phyloP scores from a whole-genome alignment of 2,113 vertebrate genomes.

The Rhadina sibilatrix region DNA sequence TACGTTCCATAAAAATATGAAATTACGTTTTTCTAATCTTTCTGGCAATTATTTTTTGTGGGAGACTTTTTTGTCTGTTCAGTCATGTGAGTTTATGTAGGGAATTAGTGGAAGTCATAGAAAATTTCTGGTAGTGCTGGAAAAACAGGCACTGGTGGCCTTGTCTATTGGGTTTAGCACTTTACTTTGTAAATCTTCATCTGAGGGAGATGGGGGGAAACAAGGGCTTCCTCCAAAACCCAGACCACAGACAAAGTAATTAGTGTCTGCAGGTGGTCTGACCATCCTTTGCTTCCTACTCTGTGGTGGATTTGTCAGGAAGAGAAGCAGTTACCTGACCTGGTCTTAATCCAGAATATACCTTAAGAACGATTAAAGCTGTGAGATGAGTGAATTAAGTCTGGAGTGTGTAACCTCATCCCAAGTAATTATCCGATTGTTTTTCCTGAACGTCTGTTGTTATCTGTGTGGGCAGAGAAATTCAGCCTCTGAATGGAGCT shows the following conservation, averaged over 20 bases:
- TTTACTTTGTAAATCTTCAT: not conserved
- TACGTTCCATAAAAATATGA: not conserved
- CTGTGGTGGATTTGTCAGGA: not conserved
- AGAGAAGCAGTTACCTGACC: slow-evolving; percentile 23
- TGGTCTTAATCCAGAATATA: not conserved
- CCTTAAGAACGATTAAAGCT: not conserved
- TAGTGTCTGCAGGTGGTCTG: not conserved
- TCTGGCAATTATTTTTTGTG: not conserved
- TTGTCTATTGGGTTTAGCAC: not conserved
- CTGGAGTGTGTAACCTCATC: not conserved
- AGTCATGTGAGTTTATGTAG: not conserved
- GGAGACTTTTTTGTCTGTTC: not conserved
- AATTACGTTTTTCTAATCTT: not conserved
- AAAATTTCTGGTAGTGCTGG: not conserved
- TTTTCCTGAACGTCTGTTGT: slow-evolving; percentile 14
- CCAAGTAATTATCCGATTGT: slow-evolving; percentile 8
- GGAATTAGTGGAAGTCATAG: not conserved
- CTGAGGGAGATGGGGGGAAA: not conserved
- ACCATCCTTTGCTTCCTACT: not conserved
- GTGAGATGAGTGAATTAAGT: slow-evolving; percentile 28
- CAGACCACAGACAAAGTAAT: not conserved
- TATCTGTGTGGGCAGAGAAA: not conserved
- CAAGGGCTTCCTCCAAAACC: not conserved
- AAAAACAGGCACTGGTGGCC: not conserved
- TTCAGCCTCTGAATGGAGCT: not conserved